Conservation (phyloP, 2,888 invertebrate species). For the Gastracanthus pulcherrimus region DNA sequence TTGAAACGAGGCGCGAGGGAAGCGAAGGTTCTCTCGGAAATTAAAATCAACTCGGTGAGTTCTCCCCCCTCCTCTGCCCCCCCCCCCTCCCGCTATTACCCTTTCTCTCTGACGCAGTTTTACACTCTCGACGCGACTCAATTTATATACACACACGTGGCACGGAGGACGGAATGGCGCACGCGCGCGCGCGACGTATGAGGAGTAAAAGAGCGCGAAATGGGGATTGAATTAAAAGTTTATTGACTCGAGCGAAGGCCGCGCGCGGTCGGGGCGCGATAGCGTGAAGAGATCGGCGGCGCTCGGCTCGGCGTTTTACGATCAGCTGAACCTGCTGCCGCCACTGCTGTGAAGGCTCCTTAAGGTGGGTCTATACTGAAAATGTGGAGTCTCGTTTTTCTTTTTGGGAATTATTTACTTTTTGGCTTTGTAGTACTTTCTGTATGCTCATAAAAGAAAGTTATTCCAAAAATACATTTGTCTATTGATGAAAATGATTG, state of each 20-base stretch:
- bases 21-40: conserved; percentile 37
- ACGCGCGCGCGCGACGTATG: conserved; percentile 10
- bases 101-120: neutral
- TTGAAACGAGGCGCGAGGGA: conserved; percentile 40
- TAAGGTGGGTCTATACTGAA: conserved; percentile 16
- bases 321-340: conserved; percentile 18
- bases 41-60: conserved; percentile 48
- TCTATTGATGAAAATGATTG: no score
- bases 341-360: conserved; percentile 17
- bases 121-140: conserved; percentile 12
- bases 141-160: conserved; percentile 37
- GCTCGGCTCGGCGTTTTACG: conserved; percentile 43
- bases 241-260: conserved; percentile 54
- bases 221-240: conserved; percentile 54
- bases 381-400: no score
- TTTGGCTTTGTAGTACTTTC: no score
- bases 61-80: neutral
- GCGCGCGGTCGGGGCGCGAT: neutral
- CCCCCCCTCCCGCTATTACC: neutral
- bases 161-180: neutral
- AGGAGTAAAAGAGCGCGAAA: conserved; percentile 43
- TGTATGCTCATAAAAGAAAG: no score
- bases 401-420: no score
- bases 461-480: no score
- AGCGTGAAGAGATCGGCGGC: neutral